phyloP scores from a whole-genome alignment of 1,140 invertebrate genomes.

The Sarcophaga bullata region DNA sequence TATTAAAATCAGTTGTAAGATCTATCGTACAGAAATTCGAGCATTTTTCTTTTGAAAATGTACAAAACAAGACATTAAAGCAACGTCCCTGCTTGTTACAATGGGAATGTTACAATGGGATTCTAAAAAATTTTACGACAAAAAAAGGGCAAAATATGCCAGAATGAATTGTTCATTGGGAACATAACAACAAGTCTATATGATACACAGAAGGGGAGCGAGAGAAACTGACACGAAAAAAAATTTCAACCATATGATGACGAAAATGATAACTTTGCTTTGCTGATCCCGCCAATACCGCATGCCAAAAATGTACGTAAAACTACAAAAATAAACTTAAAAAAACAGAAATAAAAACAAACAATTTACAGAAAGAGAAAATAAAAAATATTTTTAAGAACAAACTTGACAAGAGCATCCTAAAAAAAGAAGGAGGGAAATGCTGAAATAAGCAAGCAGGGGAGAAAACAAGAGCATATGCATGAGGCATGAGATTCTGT shows the following conservation, averaged over 20 bases:
- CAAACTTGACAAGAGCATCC: background rate
- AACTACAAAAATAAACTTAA: background rate
- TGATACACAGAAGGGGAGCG: background rate
- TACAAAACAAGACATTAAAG: no score
- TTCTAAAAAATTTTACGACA: no score
- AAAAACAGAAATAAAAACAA: background rate
- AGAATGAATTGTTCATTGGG: background rate
- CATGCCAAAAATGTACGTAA: background rate
- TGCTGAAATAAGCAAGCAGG: background rate
- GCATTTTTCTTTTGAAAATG: no score
- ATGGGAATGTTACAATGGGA: no score
- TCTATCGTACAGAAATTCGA: no score
- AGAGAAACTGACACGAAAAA: background rate
- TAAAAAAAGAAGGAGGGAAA: background rate
- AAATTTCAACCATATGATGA: constrained; percentile 17
- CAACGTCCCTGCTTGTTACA: no score
- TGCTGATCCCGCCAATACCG: background rate
- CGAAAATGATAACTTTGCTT: background rate
- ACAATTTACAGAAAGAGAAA: background rate
- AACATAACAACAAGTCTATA: background rate
- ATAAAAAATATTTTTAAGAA: background rate
- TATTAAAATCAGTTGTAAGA: no score
- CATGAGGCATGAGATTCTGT: no score
- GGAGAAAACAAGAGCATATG: no score
- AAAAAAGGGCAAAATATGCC: background rate